Conservation (phyloP, 2,113 vertebrate species). For the Pao palembangensis region DNA sequence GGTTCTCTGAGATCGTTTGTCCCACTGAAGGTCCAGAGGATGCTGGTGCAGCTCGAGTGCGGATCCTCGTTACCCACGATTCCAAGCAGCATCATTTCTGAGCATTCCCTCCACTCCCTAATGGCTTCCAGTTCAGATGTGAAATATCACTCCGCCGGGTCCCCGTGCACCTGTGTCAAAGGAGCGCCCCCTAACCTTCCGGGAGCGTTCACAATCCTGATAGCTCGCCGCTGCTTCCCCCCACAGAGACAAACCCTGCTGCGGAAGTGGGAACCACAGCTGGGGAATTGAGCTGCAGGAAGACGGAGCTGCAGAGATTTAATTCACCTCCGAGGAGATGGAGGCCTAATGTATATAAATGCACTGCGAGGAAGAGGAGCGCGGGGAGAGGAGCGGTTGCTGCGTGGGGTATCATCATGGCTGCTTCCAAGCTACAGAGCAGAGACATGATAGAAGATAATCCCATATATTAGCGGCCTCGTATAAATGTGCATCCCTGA, state of each 20-base stretch:
- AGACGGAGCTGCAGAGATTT: conserved; percentile 58
- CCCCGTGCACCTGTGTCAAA: conserved; percentile 16
- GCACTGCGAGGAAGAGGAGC: conserved; percentile 40
- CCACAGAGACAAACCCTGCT: conserved; percentile 33
- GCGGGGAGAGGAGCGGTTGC: conserved; percentile 24
- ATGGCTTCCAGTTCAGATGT: conserved; percentile 34
- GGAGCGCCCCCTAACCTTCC: conserved; percentile 29
- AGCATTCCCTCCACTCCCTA: conserved; percentile 25
- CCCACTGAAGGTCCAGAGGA: too few species aligned
- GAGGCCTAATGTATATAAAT: conserved; percentile 70
- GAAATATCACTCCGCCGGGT: conserved; percentile 14
- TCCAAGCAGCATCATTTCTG: conserved; percentile 16
- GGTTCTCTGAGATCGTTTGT: conserved; percentile 61
- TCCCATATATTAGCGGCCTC: conserved; percentile 54
- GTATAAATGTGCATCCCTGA: conserved; percentile 38
- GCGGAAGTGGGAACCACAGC: conserved; percentile 41
- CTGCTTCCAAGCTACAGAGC: conserved; percentile 44
- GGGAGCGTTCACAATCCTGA: conserved; percentile 33
- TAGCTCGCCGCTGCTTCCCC: conserved; percentile 24
- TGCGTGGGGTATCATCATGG: conserved; percentile 31
- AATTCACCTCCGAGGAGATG: conserved; percentile 62
- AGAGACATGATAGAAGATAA: conserved; percentile 54
- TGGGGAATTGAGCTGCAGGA: conserved; percentile 46
- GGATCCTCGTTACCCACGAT: not conserved
- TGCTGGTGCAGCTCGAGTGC: not conserved